Evolutionary conservation across 1,140 invertebrate species (phyloP), one percentile per base, ranked within the genome.

Genomic region (Drosophila virilis): DNA sequence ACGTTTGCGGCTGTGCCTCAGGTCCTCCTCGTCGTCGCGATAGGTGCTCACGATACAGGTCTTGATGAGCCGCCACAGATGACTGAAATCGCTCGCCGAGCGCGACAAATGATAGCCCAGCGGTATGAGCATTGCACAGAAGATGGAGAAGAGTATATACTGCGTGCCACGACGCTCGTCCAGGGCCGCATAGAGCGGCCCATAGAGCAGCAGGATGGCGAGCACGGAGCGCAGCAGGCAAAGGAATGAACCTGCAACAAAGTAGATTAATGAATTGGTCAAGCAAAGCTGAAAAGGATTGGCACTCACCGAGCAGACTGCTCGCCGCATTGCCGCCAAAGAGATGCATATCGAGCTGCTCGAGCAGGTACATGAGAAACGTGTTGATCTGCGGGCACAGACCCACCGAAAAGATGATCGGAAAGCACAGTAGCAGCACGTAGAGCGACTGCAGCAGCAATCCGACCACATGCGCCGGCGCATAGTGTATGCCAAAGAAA

Each of bases 291-390:
- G 1, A 5, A 33, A 8, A 33, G 12, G 12, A 48, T 0, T 10
- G 5, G 6, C 7, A 77, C 90, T 90, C 42, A 91, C 90, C 90
- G 6, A 95, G 93, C 0, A 99, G 93, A 93, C 97, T 97, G 17
- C 97, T 97, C 6, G 97, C 97, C 0, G 98, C 98, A 92, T 98
- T 99, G 4, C 98, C 99, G 22, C 99, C 99, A 93, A 99, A 99
- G 1, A 99, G 89, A 93, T 99, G 98, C 93, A 99, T 99, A 84
- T 99, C 99, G 12, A 99, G 93, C 93, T 99, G 98, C 93, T 99
- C 98, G 72, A 98, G 94, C 9, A 98, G 92, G 92, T 99, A 99
- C 96, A 99, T 98, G 3, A 96, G 92, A 92, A 99, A 98, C 1
- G 98, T 99, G 88, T 99, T 99, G 37, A 99, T 96, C 94, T 99